phyloP scores from a whole-genome alignment of 2,888 invertebrate species.

The Xestia rhomboidea region DNA sequence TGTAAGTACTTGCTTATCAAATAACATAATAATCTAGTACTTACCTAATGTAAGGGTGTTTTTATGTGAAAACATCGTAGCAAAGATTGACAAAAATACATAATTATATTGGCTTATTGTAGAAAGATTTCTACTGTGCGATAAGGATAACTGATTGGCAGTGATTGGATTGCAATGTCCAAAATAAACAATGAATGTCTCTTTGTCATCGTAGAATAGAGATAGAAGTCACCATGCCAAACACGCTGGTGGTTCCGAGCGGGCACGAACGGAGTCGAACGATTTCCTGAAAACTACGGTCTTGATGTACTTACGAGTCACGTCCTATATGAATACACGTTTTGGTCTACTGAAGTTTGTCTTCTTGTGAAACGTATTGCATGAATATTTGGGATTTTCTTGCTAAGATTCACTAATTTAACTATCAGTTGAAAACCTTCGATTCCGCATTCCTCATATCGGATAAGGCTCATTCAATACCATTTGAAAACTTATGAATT shows the following conservation, averaged over 20 bases:
- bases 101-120: not conserved
- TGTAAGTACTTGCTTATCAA: not conserved
- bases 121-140: no score
- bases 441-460: not conserved
- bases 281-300: not conserved
- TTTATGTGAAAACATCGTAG: not conserved
- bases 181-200: not conserved
- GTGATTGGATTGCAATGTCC: not conserved
- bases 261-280: not conserved
- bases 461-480: not conserved
- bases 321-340: not conserved
- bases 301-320: not conserved
- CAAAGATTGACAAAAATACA: not conserved
- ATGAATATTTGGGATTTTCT: not conserved
- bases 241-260: not conserved
- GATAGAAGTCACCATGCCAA: not conserved
- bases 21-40: not conserved
- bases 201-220: not conserved
- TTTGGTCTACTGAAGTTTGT: not conserved
- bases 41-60: not conserved
- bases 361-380: not conserved
- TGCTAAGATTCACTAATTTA: not conserved
- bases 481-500: slow-evolving; percentile 5
- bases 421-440: not conserved
- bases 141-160: not conserved